phyloP scores from a whole-genome alignment of 2,888 invertebrate species.

The Cepaea hortensis region DNA sequence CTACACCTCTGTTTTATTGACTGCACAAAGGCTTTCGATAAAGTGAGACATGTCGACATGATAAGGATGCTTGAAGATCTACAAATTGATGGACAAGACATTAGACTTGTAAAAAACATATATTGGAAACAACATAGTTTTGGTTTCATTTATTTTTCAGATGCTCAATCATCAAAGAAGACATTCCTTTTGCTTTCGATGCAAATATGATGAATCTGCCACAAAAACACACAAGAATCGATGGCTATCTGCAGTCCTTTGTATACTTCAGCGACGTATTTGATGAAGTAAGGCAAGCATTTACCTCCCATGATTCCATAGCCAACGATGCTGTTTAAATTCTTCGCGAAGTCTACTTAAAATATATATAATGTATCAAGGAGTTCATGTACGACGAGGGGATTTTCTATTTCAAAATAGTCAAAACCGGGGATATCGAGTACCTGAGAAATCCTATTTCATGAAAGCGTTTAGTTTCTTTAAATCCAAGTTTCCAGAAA shows the following conservation, averaged over 20 bases:
- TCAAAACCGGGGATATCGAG: background rate
- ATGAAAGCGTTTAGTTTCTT: slow-evolving; percentile 8
- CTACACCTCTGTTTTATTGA: too few relatives aligned
- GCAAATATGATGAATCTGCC: background rate
- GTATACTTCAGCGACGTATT: too few relatives aligned
- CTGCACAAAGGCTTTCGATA: too few relatives aligned
- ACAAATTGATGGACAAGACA: too few relatives aligned
- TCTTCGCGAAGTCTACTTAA: background rate
- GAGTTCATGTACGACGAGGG: slow-evolving; percentile 26
- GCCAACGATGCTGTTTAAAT: background rate
- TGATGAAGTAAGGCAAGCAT: background rate
- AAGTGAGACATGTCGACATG: too few relatives aligned
- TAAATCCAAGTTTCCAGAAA: background rate
- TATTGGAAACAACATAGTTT: too few relatives aligned
- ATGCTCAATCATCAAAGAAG: background rate
- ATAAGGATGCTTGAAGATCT: too few relatives aligned
- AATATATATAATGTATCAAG: background rate
- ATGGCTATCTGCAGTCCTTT: too few relatives aligned
- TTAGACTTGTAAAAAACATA: too few relatives aligned
- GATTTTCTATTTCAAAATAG: background rate
- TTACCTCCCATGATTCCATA: background rate
- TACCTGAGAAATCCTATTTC: background rate
- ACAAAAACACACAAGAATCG: background rate
- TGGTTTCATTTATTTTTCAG: background rate
- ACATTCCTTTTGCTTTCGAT: background rate